Evolutionary conservation across 1,140 invertebrate species (phyloP), one percentile per base, ranked within the genome.

Genomic region (Drosophila asahinai): DNA sequence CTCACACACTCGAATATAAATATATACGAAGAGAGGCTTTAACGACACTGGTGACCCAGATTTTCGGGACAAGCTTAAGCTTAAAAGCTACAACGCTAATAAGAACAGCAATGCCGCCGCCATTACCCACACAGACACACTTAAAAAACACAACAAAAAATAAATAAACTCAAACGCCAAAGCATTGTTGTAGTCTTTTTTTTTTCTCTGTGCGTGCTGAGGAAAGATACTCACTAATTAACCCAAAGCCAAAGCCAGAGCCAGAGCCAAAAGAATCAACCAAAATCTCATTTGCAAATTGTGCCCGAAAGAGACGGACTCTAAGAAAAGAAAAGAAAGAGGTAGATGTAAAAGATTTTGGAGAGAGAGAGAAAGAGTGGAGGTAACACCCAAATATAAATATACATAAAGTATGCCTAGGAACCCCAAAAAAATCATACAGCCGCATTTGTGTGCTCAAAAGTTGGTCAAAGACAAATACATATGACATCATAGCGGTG

Each of bases 151-250:
- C 19, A 57, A 64, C 62, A 61, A 59, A 27, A 68, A 48, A 59
- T 11, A 42, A 42, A 66, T 22, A 42, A 11, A 64, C 65, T 52
- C 27, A 66, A 77, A 59, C 57, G 47, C 74, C 61, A 72, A 60
- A 76, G 55, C 60, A 58, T 59, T 83, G 47, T 67, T 83, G 68
- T 62, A 45, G 45, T 64, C 17, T 14, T 47, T n/a, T 25, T 64
- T 64, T 30, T 19, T 36, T 30, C 57, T 66, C 38, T 73, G 84
- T 83, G 83, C 83, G 84, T 87, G 84, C 81, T 25, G 63, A 81
- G 81, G 84, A 89, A 87, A 90, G 84, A 87, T 87, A 87, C 81
- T 79, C 74, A 87, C 81, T 87, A 89, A 87, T 87, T 87, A 87
- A 87, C 86, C 76, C 74, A 87, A 64, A 77, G 74, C 76, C 74